Base-by-base conservation (phyloP, 2,888 invertebrate species). In the Orthosia cruda region DNA sequence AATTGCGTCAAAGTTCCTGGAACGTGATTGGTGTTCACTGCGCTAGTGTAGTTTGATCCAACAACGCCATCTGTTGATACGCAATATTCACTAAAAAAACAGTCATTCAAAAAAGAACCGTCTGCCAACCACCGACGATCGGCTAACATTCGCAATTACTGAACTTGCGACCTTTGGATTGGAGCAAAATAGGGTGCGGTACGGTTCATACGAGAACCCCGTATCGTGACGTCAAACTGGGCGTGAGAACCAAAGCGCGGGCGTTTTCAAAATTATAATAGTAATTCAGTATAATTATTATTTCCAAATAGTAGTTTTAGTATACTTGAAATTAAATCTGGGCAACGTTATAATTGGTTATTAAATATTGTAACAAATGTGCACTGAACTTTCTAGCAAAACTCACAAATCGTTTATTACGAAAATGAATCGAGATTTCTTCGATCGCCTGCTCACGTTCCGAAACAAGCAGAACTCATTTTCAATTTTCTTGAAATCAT, bases 191-290 rank as follows among this genome's bases (percentile, higher is more conserved):
- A 93, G 97, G 97, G 97, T 96, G 97, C 97, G 97, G 97, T 97
- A 94, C 92, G 92, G 89, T 87, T 89, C 79, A 78, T 87, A 88
- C 92, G 97, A 93, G 95, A 96, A 95, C 97, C 97, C 96, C 96
- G 92, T 90, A 91, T 83, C 87, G 94, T 97, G 96, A 97, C 97
- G 97, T 97, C 96, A 97, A 96, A 96, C 96, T 96, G 97, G 97
- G 97, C 97, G 97, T 97, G 96, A 96, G 89, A 90, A 89, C 71
- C 74, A 79, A 88, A 92, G 71, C 75, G 95, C 96, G 96, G 93
- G 85, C 62, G 57, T 80, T 92, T 94, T 89, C 72, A 92, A 58
- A 91, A 83, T 72, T 12, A 9, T 0, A 0, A 9, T 18, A 13
- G 4, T 15, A 58, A 40, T 18, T 1, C 26, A 15, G 11, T 55